Percentiles rank a stretch among this genome's conserved stretches.
These are phyloP conservation scores for Dasypus novemcinctus DNA, from an alignment of 2,113 vertebrate species.

Conservation along the genomic window DNA sequence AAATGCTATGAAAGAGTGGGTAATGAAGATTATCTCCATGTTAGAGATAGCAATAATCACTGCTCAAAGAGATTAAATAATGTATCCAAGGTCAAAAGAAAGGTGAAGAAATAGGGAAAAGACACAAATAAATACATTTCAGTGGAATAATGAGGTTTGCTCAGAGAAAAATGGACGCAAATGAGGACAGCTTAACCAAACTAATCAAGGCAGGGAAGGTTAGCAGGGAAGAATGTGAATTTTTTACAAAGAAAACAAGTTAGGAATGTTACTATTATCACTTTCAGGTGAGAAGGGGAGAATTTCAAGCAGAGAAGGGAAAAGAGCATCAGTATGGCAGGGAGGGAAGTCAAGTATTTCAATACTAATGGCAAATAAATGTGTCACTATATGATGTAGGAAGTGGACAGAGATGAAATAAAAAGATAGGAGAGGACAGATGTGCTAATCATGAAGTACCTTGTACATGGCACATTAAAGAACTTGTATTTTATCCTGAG, in stretches of 20 bases:
- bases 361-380: neutral
- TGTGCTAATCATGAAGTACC: neutral
- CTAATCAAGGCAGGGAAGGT: neutral
- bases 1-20: neutral
- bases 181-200: neutral
- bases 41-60: constrained; percentile 51
- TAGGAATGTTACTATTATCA: neutral
- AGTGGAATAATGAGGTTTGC: neutral
- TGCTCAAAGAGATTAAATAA: constrained; percentile 27
- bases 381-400: neutral
- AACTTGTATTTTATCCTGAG: neutral
- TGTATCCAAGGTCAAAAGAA: constrained; percentile 27
- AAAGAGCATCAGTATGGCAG: neutral
- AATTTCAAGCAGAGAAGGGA: neutral
- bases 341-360: neutral
- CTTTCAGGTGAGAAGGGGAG: neutral
- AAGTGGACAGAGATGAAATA: neutral
- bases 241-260: constrained; percentile 19
- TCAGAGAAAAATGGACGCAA: constrained; percentile 13
- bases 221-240: neutral
- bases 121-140: neutral
- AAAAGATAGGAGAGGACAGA: neutral
- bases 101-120: neutral
- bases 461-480: neutral
- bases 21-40: constrained; percentile 18